A percentile compares a stretch with the other conserved stretches of the same genome.
Conservation (phyloP, 2,888 invertebrate genomes). For the Invenusta paracnida region DNA sequence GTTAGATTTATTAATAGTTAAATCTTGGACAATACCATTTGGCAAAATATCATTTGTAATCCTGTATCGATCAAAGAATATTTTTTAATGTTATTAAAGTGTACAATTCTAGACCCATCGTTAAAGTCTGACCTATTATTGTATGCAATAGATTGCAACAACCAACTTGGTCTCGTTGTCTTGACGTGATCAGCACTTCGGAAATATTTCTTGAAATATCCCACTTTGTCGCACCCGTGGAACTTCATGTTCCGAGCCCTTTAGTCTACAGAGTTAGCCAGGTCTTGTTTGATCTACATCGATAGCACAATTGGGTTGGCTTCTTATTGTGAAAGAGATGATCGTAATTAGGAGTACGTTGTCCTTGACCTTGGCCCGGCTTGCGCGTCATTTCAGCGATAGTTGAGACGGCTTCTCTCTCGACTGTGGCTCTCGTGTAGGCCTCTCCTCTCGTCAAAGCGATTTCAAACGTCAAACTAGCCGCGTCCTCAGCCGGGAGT, state of each 20-base stretch:
- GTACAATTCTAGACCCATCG: background rate
- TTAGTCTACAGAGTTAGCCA: background rate
- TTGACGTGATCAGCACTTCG: too few relatives aligned
- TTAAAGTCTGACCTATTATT: background rate
- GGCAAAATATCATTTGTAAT: background rate
- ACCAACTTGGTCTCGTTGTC: background rate
- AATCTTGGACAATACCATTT: background rate
- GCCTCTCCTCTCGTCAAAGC: too few relatives aligned
- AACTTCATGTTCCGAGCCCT: background rate
- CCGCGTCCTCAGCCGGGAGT: too few relatives aligned
- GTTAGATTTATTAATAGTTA: background rate
- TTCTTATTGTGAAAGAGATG: too few relatives aligned
- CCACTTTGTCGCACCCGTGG: background rate
- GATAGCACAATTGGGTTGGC: too few relatives aligned
- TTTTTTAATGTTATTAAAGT: background rate
- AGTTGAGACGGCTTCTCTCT: background rate
- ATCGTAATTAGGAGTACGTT: too few relatives aligned
- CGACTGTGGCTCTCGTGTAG: background rate
- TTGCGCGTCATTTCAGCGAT: background rate
- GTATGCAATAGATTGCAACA: background rate
- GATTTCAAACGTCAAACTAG: too few relatives aligned
- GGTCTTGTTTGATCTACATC: background rate
- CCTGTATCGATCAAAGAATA: background rate
- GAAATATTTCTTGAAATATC: too few relatives aligned
- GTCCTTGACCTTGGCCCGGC: too few relatives aligned